A percentile compares a stretch with the other conserved stretches of the same genome.
Evolutionary conservation across 2,113 vertebrate species (phyloP).

Genomic region (Percopsis transmontana): DNA sequence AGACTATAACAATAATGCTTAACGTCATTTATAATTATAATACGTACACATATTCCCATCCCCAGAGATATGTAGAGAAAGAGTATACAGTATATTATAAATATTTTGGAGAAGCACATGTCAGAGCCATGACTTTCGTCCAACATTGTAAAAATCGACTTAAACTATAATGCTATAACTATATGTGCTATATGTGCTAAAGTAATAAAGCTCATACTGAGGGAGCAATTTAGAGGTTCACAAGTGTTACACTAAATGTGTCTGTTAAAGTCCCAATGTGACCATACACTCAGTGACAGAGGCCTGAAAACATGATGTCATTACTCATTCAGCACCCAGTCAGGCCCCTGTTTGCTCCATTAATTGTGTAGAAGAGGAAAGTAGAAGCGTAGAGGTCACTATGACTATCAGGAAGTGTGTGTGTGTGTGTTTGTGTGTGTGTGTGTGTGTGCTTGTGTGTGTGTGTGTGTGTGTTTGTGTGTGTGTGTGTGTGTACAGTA

Average conservation of each 20-base stretch:
- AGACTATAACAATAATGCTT: conserved; percentile 60
- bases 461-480: not conserved
- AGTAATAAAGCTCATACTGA: conserved; percentile 36
- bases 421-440: conserved; percentile 8
- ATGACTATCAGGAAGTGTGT: conserved; percentile 28
- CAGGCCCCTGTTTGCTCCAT: conserved; percentile 30
- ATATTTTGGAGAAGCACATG: conserved; percentile 47
- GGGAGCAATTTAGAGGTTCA: conserved; percentile 35
- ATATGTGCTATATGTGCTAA: conserved; percentile 26
- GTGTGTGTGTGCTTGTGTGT: not conserved
- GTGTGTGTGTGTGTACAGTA: not conserved
- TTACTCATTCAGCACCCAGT: conserved; percentile 51
- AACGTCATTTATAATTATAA: conserved; percentile 60
- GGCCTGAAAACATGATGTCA: conserved; percentile 48
- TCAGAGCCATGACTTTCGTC: conserved; percentile 49
- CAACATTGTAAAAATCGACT: conserved; percentile 37
- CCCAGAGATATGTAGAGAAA: conserved; percentile 41
- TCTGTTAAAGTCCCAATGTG: conserved; percentile 25
- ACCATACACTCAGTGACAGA: conserved; percentile 34
- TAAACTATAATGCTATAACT: conserved; percentile 18
- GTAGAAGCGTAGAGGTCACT: conserved; percentile 29
- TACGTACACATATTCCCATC: conserved; percentile 40
- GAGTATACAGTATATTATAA: conserved; percentile 43
- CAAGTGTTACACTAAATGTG: conserved; percentile 41
- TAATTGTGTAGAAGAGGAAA: conserved; percentile 20